Evolutionary conservation across 2,113 vertebrate genomes (phyloP), one percentile per base, ranked within the genome.

Genomic region (Ramphastos sulfuratus): DNA sequence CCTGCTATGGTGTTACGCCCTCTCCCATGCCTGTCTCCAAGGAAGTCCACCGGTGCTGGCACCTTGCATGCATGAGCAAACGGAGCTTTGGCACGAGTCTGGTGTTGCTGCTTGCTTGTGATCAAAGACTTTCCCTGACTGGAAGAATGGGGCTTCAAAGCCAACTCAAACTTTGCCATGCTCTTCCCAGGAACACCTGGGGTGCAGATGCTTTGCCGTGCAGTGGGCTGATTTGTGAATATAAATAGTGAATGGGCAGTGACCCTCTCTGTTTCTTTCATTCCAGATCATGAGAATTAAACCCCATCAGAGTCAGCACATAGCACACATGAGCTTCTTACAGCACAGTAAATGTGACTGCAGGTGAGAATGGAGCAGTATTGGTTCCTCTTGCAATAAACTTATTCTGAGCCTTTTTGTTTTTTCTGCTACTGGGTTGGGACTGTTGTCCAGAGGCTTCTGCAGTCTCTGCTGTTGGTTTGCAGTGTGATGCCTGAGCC

Each of bases 271-370:
- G 88, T 94, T 96, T 96, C 96, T 97, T 96, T 95, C 81, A 87
- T 96, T 97, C 52, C 97, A 99, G 99, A 98, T 99, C 87, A 98
- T 99, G 98, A 99, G 98, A 98, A 97, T 99, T 98, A 99, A 98
- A 97, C 98, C 97, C 92, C 97, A 97, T 93, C 98, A 97, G 92
- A 97, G 98, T 96, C 98, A 99, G 96, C 98, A 98, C 93, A 98
- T 99, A 97, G 97, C 98, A 89, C 98, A 98, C 93, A 99, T 99
- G 99, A 99, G 98, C 98, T 99, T 99, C 97, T 98, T 98, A 97
- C 98, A 99, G 97, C 99, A 99, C 97, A 98, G 96, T 97, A 98
- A 98, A 97, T 99, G 99, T 98, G 98, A 99, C 97, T 99, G 99
- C 98, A 99, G 99, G 99, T 99, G 98, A 98, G 98, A 97, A 59